phyloP scores from a whole-genome alignment of 2,113 vertebrate genomes.

The Fregata magnificens region DNA sequence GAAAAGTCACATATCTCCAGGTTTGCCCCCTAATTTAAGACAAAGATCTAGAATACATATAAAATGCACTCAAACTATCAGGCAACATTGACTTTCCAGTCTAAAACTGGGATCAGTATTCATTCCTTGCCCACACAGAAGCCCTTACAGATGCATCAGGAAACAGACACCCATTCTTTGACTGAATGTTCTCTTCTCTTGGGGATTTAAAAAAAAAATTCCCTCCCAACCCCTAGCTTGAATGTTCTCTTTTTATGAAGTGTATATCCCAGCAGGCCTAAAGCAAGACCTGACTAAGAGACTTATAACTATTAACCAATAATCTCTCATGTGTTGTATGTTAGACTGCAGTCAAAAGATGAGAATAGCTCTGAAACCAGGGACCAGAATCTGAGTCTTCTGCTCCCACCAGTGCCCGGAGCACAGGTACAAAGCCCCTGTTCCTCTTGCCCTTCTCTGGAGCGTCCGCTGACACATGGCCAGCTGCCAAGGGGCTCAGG shows the following conservation, averaged over 20 bases:
- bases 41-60: neutral
- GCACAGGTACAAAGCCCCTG: neutral
- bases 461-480: accelerated
- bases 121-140: neutral
- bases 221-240: neutral
- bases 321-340: neutral
- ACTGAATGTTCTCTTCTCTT: neutral
- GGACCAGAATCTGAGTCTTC: neutral
- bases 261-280: neutral
- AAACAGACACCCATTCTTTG: neutral
- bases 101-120: neutral
- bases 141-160: neutral
- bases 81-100: neutral
- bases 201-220: neutral
- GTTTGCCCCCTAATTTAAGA: neutral
- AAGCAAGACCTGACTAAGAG: neutral
- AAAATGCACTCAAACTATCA: neutral
- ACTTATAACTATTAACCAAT: neutral
- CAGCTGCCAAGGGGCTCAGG: neutral
- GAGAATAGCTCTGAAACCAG: neutral
- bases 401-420: neutral
- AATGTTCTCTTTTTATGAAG: neutral
- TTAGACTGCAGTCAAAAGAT: neutral
- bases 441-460: neutral
- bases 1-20: neutral